phyloP scores from a whole-genome alignment of 2,888 invertebrate genomes.

The Spatulosminthurus flaviceps region DNA sequence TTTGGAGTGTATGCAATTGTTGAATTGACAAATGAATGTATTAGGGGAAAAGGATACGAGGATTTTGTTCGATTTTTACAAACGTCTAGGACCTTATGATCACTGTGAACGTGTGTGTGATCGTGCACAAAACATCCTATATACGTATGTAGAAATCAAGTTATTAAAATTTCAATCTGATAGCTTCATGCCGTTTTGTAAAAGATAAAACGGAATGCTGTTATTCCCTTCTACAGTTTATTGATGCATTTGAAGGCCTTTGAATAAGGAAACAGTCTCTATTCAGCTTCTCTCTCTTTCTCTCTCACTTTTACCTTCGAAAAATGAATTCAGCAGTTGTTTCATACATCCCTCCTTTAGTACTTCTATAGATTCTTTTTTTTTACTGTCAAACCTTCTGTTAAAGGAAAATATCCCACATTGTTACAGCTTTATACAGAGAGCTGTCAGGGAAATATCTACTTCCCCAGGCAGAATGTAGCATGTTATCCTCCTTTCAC shows the following conservation, averaged over 20 bases:
- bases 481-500: no score
- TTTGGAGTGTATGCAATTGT: not conserved
- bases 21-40: not conserved
- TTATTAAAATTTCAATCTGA: conserved; percentile 22
- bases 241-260: conserved; percentile 9
- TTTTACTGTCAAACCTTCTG: no score
- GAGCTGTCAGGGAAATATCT: no score
- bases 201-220: not conserved
- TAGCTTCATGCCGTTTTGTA: not conserved
- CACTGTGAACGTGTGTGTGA: no score
- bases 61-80: not conserved
- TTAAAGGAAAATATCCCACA: no score
- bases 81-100: no score
- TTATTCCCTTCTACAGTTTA: conserved; percentile 1
- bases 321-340: not conserved
- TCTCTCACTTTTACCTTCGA: not conserved
- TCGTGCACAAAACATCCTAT: no score
- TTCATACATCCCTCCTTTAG: not conserved
- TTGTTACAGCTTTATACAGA: no score
- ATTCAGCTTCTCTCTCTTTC: not conserved
- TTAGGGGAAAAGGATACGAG: not conserved
- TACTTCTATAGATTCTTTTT: not conserved
- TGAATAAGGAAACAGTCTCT: not conserved
- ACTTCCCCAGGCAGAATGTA: no score
- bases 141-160: not conserved